A percentile compares a stretch with the other conserved stretches of the same genome.
Conservation (phyloP, 1,140 invertebrate species). For the Drosophila ohnishii region DNA sequence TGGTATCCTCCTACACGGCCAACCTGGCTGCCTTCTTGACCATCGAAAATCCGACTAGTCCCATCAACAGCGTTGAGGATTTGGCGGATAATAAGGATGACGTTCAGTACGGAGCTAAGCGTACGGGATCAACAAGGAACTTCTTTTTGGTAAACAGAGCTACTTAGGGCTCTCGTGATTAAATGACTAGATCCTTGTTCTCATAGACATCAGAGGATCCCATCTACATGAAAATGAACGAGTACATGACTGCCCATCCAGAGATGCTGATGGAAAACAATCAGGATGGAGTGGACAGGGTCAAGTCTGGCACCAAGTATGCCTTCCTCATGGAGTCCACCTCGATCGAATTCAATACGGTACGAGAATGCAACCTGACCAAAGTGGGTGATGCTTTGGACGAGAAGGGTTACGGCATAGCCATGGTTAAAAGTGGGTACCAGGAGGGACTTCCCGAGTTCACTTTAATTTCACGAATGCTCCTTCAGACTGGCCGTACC, state of each 20-base stretch:
- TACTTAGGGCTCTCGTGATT: no score
- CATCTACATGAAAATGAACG: conserved; percentile 91
- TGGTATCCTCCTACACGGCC: conserved; percentile 98
- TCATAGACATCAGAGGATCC: conserved; percentile 87
- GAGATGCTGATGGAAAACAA: conserved; percentile 88
- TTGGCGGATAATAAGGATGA: conserved; percentile 88
- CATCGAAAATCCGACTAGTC: conserved; percentile 90
- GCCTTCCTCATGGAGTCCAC: conserved; percentile 96
- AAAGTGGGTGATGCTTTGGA: conserved; percentile 92
- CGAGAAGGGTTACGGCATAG: conserved; percentile 94
- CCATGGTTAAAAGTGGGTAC: conserved; percentile 89
- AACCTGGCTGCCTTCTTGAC: conserved; percentile 98
- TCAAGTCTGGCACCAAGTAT: conserved; percentile 86
- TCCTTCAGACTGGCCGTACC: conserved; percentile 87
- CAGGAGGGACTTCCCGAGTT: rapidly evolving
- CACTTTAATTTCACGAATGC: neutral
- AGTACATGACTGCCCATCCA: conserved; percentile 88
- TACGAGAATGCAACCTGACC: conserved; percentile 91
- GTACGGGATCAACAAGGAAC: conserved; percentile 90
- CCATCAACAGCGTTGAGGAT: conserved; percentile 93
- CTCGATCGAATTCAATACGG: conserved; percentile 91
- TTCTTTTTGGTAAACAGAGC: conserved; percentile 90
- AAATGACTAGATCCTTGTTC: neutral
- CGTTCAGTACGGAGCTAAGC: conserved; percentile 95
- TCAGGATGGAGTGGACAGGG: conserved; percentile 88